A percentile compares a stretch with the other conserved stretches of the same genome.
Conservation (phyloP, 2,113 vertebrate species). For the Scophthalmus maximus region DNA sequence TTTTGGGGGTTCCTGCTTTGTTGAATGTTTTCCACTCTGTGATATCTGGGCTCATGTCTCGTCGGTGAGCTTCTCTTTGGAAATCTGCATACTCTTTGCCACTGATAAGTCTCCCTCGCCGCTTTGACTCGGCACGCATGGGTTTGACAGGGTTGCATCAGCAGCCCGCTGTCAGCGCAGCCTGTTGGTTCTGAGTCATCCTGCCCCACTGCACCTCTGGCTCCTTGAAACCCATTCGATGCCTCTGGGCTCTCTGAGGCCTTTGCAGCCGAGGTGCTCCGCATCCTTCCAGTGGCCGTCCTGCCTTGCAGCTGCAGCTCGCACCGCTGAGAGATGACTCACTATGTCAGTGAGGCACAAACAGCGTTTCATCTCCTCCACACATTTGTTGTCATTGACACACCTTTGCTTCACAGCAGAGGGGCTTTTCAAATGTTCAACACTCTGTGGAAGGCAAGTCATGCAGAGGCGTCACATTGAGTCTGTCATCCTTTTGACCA, state of each 20-base stretch:
- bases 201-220: constrained; percentile 11
- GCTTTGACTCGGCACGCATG: constrained; percentile 10
- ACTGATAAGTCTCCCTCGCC: background rate
- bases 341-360: constrained; percentile 5
- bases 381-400: constrained; percentile 31
- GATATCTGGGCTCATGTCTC: constrained; percentile 15
- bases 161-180: background rate
- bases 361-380: constrained; percentile 2
- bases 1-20: constrained; percentile 48
- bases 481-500: too few relatives aligned
- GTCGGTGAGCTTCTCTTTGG: constrained; percentile 19
- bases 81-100: background rate
- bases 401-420: constrained; percentile 25
- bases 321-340: constrained; percentile 39
- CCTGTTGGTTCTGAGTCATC: constrained; percentile 33
- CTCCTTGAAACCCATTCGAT: background rate
- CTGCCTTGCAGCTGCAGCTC: constrained; percentile 25
- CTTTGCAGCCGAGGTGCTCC: constrained; percentile 19
- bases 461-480: background rate
- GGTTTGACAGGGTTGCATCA: constrained; percentile 22
- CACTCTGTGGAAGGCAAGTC: constrained; percentile 10
- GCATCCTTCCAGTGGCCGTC: constrained; percentile 18
- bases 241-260: background rate
- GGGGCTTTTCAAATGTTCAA: constrained; percentile 28
- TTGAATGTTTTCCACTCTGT: constrained; percentile 39